Evolutionary conservation across 2,888 invertebrate species (phyloP).

Genomic region (Salticus scenicus): DNA sequence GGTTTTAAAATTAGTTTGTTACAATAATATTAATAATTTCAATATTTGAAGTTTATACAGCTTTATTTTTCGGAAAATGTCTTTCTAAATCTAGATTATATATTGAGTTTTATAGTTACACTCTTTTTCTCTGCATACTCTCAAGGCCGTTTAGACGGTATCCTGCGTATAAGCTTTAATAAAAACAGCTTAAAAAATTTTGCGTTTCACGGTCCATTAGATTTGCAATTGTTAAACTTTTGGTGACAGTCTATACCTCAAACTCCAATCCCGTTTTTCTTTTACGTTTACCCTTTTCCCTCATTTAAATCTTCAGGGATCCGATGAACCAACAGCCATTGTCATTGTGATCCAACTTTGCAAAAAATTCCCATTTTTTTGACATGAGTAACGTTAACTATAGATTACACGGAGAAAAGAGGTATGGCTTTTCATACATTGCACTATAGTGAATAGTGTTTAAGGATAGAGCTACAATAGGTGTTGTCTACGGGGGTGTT

Average conservation of each 20-base stretch:
- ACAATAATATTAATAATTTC: too few species aligned
- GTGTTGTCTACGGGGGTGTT: not conserved
- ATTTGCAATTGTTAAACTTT: not conserved
- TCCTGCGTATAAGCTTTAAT: not conserved
- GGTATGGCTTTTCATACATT: not conserved
- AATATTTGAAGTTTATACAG: too few species aligned
- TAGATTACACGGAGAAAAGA: not conserved
- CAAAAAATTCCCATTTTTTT: not conserved
- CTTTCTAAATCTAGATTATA: too few species aligned
- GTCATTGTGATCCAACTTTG: not conserved
- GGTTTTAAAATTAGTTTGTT: too few species aligned
- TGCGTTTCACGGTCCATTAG: not conserved
- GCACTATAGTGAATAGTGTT: not conserved
- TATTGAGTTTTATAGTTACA: too few species aligned
- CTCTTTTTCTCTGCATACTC: too few species aligned
- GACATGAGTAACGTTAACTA: not conserved
- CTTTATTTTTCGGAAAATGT: too few species aligned
- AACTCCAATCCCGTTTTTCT: not conserved
- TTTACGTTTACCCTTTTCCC: not conserved
- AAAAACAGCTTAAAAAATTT: not conserved
- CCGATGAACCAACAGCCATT: not conserved
- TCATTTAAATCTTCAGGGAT: not conserved
- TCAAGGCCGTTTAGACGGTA: not conserved
- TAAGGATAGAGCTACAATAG: conserved; percentile 1
- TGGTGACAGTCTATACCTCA: conserved; percentile 16